Conservation (phyloP, 1,140 invertebrate genomes). For the Drosophila arizonae region DNA sequence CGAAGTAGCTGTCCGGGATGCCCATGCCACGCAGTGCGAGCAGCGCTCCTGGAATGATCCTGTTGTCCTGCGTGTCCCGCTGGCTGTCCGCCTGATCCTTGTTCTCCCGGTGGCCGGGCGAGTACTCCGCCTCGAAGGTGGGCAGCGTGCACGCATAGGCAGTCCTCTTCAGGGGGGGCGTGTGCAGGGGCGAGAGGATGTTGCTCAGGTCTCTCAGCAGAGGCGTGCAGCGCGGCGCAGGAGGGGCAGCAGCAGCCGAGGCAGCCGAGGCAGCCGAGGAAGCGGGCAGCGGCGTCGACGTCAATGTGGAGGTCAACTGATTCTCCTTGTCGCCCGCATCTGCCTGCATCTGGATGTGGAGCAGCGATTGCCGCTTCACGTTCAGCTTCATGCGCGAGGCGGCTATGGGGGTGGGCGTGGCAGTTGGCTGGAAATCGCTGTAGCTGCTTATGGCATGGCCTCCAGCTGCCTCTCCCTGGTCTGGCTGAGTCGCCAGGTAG, state of each 20-base stretch:
- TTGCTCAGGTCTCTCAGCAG: constrained; percentile 73
- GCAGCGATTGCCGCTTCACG: constrained; percentile 47
- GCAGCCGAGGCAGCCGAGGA: constrained; percentile 43
- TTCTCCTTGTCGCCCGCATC: constrained; percentile 62
- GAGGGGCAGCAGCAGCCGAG: constrained; percentile 51
- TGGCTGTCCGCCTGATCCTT: not conserved
- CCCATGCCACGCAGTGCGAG: constrained; percentile 74
- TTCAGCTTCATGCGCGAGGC: constrained; percentile 33
- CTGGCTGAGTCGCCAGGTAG: constrained; percentile 50
- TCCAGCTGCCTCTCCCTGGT: not conserved
- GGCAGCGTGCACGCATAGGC: constrained; percentile 61
- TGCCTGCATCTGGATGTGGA: not conserved
- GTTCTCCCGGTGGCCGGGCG: constrained; percentile 62
- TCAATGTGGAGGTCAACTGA: constrained; percentile 73
- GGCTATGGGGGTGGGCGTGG: not conserved
- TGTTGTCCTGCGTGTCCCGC: constrained; percentile 16
- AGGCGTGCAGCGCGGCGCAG: constrained; percentile 26
- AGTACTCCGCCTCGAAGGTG: constrained; percentile 75
- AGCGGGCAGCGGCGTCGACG: constrained; percentile 72
- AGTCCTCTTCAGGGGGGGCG: constrained; percentile 13
- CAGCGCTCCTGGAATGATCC: constrained; percentile 68
- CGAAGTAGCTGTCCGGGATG: constrained; percentile 79
- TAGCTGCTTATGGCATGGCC: constrained; percentile 21
- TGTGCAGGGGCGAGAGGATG: constrained; percentile 47
- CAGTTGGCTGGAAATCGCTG: constrained; percentile 46